Conservation (phyloP, 2,113 vertebrate genomes). For the Archocentrus centrarchus region DNA sequence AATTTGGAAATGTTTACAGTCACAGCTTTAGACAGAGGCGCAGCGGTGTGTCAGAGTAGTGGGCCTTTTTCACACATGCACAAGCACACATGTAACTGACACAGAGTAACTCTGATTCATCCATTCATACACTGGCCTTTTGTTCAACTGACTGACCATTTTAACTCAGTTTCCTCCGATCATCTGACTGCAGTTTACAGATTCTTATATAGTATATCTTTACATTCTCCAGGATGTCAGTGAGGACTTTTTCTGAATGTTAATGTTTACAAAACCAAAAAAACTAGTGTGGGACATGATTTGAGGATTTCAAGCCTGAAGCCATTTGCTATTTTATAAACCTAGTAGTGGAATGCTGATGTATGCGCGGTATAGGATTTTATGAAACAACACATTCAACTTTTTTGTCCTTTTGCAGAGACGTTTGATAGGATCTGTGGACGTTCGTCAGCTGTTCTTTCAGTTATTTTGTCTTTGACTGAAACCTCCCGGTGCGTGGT, state of each 20-base stretch:
- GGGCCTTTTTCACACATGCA: constrained; percentile 38
- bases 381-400: constrained; percentile 17
- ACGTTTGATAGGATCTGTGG: constrained; percentile 12
- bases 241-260: constrained; percentile 61
- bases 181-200: constrained; percentile 25
- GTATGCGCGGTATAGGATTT: constrained; percentile 50
- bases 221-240: constrained; percentile 9
- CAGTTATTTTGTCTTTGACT: neutral
- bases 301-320: constrained; percentile 39
- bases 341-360: constrained; percentile 46
- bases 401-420: constrained; percentile 37
- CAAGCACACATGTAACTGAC: constrained; percentile 10
- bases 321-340: constrained; percentile 62
- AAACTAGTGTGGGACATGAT: constrained; percentile 34
- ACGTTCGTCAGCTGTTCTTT: constrained; percentile 22
- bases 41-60: constrained; percentile 14
- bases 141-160: constrained; percentile 23
- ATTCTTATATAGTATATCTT: constrained; percentile 20
- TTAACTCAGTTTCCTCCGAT: constrained; percentile 3
- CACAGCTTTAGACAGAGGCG: constrained; percentile 26
- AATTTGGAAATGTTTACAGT: constrained; percentile 62
- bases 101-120: constrained; percentile 9
- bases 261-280: constrained; percentile 77
- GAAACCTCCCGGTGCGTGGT: constrained; percentile 15
- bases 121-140: constrained; percentile 41